A percentile compares a stretch with the other conserved stretches of the same genome.
These are phyloP conservation scores for Caenorhabditis remanei DNA, from an alignment of 1,140 invertebrate genomes.

Conservation along the genomic window DNA sequence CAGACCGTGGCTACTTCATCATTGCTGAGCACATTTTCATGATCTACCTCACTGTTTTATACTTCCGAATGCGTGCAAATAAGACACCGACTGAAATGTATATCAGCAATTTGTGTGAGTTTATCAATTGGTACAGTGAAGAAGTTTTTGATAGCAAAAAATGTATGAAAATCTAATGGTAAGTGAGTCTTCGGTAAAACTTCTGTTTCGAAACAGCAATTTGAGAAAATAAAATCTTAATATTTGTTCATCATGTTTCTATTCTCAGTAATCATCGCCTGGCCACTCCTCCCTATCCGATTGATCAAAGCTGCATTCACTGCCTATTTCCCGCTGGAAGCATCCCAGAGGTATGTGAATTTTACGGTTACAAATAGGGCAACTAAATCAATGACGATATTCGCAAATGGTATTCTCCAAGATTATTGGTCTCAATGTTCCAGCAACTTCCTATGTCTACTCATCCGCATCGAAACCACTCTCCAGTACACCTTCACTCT, in stretches of 20 bases:
- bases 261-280: conserved; percentile 12
- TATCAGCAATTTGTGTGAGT: conserved; percentile 39
- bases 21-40: neutral
- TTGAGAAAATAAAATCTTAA: too few species aligned
- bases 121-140: neutral
- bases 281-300: conserved; percentile 20
- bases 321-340: neutral
- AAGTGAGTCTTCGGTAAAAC: too few species aligned
- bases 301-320: conserved; percentile 5
- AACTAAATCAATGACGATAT: neutral
- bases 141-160: too few species aligned
- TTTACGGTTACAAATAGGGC: neutral
- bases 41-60: conserved; percentile 16
- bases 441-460: neutral
- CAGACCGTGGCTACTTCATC: conserved; percentile 2
- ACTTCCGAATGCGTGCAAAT: conserved; percentile 16
- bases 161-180: too few species aligned
- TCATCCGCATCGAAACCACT: neutral
- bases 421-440: neutral
- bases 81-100: conserved; percentile 52
- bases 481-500: conserved; percentile 14
- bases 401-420: too few species aligned
- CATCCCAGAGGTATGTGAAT: conserved; percentile 7
- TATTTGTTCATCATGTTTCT: too few species aligned
- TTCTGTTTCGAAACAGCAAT: too few species aligned